phyloP scores from a whole-genome alignment of 2,113 vertebrate genomes.

The Vireo altiloquus region DNA sequence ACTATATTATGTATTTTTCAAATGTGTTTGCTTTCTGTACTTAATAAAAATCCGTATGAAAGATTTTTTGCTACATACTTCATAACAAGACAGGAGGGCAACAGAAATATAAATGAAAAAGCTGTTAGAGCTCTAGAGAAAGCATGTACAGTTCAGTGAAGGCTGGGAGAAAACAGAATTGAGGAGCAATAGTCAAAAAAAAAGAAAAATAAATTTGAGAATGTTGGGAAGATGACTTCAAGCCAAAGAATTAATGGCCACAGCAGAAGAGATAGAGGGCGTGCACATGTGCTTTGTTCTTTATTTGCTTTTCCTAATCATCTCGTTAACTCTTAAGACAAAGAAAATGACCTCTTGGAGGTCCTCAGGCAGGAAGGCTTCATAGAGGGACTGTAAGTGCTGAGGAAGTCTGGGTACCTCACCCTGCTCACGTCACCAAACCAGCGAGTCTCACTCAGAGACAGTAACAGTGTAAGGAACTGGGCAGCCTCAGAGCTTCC shows the following conservation, averaged over 20 bases:
- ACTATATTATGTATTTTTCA: background rate
- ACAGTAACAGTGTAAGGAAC: background rate
- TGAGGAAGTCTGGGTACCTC: background rate
- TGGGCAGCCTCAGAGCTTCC: background rate
- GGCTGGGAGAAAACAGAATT: accelerated
- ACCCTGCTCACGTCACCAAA: background rate
- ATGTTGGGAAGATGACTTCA: accelerated
- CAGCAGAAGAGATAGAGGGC: background rate
- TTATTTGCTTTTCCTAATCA: background rate
- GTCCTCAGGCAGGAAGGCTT: background rate
- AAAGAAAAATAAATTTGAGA: background rate
- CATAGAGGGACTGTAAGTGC: accelerated
- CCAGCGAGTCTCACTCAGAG: accelerated
- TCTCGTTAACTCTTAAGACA: background rate
- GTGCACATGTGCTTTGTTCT: background rate
- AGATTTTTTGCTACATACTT: background rate
- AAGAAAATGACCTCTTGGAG: background rate
- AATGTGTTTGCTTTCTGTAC: background rate
- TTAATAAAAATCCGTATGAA: background rate
- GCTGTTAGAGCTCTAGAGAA: background rate
- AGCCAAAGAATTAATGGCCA: background rate
- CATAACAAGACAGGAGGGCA: background rate
- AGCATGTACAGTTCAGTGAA: background rate
- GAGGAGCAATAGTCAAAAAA: background rate
- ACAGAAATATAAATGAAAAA: background rate